Percentiles rank a stretch among this genome's conserved stretches.
These are phyloP conservation scores for Antrozous pallidus DNA, from an alignment of 2,797 vertebrate species.

Conservation along the genomic window DNA sequence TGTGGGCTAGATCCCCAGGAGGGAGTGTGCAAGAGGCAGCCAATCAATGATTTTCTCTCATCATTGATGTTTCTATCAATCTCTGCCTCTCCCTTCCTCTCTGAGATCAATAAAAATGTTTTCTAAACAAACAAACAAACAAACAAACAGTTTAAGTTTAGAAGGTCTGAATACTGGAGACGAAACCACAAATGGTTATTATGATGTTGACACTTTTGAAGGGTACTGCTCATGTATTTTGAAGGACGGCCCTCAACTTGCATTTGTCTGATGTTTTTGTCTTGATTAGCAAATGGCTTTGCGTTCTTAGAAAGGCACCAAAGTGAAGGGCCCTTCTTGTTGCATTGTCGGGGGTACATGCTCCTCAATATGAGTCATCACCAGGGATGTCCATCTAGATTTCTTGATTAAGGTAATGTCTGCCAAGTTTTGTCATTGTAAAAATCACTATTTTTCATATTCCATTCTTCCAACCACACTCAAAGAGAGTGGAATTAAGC, in stretches of 20 bases:
- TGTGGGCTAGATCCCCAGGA: too few relatives aligned
- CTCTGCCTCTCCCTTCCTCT: too few relatives aligned
- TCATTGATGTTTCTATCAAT: too few relatives aligned
- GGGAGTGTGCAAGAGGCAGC: too few relatives aligned
- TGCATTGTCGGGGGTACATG: not conserved
- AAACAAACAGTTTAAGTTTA: not conserved
- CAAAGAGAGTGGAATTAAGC: not conserved
- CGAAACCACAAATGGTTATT: not conserved
- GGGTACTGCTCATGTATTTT: not conserved
- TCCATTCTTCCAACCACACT: not conserved
- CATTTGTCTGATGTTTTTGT: not conserved
- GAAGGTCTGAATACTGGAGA: not conserved
- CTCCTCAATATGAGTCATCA: not conserved
- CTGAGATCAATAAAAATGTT: too few relatives aligned
- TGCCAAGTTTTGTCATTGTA: not conserved
- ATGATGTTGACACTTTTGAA: not conserved
- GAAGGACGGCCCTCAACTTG: not conserved
- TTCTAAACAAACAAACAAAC: too few relatives aligned
- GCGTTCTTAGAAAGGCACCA: not conserved
- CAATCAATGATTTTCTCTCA: too few relatives aligned
- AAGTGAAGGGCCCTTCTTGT: not conserved
- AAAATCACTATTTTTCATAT: not conserved
- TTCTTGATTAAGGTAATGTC: not conserved
- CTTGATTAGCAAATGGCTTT: not conserved
- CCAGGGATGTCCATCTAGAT: not conserved